Percentiles rank a stretch among this genome's conserved stretches.
Evolutionary conservation across 2,888 invertebrate genomes (phyloP).

Genomic region (Ectemnius cavifrons): DNA sequence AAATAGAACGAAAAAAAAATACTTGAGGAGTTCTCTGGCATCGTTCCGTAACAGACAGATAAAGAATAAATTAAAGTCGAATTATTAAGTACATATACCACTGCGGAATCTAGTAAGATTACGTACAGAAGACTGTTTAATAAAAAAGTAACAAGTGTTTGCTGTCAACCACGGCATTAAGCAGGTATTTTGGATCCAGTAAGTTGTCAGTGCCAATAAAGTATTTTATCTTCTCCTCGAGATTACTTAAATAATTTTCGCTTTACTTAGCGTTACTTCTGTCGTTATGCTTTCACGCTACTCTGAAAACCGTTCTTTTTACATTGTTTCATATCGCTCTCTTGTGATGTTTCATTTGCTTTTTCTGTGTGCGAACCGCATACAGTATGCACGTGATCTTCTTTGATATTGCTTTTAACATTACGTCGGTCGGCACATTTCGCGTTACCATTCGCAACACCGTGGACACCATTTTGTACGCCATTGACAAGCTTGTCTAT

Average conservation of each 20-base stretch:
- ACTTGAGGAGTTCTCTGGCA: slow-evolving; percentile 43
- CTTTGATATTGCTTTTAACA: slow-evolving; percentile 39
- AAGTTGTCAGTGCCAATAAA: slow-evolving; percentile 51
- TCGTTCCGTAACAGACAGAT: slow-evolving; percentile 35
- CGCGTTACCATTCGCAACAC: slow-evolving; percentile 45
- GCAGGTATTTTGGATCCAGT: slow-evolving; percentile 35
- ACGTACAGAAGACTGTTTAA: slow-evolving; percentile 43
- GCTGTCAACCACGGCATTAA: slow-evolving; percentile 20
- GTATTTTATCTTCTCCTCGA: slow-evolving; percentile 35
- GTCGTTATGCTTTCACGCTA: slow-evolving; percentile 56
- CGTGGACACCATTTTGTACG: slow-evolving; percentile 51
- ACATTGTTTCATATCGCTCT: slow-evolving; percentile 16
- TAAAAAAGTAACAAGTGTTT: slow-evolving; percentile 49
- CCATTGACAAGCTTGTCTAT: slow-evolving; percentile 49
- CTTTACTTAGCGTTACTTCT: slow-evolving; percentile 26
- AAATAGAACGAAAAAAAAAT: slow-evolving; percentile 49
- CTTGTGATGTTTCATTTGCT: slow-evolving; percentile 22
- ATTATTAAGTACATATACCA: slow-evolving; percentile 44
- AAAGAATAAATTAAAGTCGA: slow-evolving; percentile 45
- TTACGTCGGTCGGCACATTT: slow-evolving; percentile 42
- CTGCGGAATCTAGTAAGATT: slow-evolving; percentile 22
- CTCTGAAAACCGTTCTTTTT: slow-evolving; percentile 40
- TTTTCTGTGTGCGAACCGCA: slow-evolving; percentile 31
- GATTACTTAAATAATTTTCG: slow-evolving; percentile 46
- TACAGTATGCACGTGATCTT: slow-evolving; percentile 35